These are phyloP conservation scores for Scotopteryx bipunctaria DNA, from an alignment of 2,888 invertebrate species.

Conservation along the genomic window DNA sequence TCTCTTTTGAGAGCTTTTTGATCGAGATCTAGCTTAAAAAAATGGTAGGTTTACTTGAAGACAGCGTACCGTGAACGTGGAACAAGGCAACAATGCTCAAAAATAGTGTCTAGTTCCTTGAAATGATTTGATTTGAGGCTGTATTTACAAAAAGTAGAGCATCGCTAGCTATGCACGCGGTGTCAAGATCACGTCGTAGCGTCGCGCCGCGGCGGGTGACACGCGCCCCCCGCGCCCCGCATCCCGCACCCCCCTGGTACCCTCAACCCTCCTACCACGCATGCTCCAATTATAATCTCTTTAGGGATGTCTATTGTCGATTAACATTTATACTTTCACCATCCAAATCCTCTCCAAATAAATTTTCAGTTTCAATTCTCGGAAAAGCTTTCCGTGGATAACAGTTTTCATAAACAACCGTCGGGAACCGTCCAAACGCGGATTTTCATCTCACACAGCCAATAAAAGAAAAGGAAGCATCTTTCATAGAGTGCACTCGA, in stretches of 20 bases:
- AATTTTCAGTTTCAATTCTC: conserved; percentile 4
- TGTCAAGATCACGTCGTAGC: conserved; percentile 80
- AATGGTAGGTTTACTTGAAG: not conserved
- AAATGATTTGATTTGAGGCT: conserved; percentile 41
- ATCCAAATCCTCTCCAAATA: conserved; percentile 25
- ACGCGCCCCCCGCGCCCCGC: conserved; percentile 59
- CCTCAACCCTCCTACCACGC: conserved; percentile 78
- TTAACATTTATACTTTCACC: conserved; percentile 51
- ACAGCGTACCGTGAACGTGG: not conserved
- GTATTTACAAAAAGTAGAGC: conserved; percentile 58
- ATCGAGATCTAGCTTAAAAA: not conserved
- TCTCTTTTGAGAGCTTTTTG: not conserved
- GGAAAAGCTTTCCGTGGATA: conserved; percentile 14
- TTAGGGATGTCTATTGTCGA: conserved; percentile 80
- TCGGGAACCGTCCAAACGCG: conserved; percentile 22
- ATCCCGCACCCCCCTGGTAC: conserved; percentile 49
- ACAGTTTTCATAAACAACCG: conserved; percentile 18
- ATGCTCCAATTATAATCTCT: conserved; percentile 83
- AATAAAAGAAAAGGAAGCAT: conserved; percentile 39
- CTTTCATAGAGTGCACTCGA: conserved; percentile 44
- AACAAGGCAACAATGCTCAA: not conserved
- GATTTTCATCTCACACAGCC: conserved; percentile 33
- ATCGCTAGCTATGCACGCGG: conserved; percentile 71
- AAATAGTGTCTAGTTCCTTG: conserved; percentile 37
- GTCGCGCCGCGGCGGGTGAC: conserved; percentile 67